Evolutionary conservation across 2,113 vertebrate species (phyloP).

Genomic region (Corapipo altera): DNA sequence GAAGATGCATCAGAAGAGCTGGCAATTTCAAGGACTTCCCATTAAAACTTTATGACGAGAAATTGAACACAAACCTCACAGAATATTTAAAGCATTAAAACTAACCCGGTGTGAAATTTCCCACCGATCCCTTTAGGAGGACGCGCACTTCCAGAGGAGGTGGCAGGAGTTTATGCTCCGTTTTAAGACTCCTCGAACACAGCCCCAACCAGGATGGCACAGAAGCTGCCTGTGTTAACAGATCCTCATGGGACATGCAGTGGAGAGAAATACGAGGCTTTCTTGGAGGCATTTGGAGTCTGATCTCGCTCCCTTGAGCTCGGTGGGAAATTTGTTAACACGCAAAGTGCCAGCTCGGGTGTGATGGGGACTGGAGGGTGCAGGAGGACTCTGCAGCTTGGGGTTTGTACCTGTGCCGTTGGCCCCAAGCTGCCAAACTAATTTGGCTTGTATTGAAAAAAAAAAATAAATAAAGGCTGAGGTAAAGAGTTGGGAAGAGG

Average conservation of each 20-base stretch:
- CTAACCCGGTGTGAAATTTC: conserved; percentile 52
- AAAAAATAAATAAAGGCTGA: not conserved
- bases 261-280: not conserved
- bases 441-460: not conserved
- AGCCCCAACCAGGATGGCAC: not conserved
- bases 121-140: not conserved
- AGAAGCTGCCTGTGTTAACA: not conserved
- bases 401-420: accelerated
- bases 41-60: conserved; percentile 63
- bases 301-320: not conserved
- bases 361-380: not conserved
- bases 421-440: not conserved
- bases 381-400: not conserved
- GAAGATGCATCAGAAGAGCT: conserved; percentile 8
- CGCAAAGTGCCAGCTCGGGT: accelerated
- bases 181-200: conserved; percentile 37
- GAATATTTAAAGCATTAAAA: conserved; percentile 55
- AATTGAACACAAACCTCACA: conserved; percentile 27
- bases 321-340: accelerated
- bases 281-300: not conserved
- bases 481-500: not conserved
- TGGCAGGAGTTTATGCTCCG: conserved; percentile 41
- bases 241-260: not conserved
- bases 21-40: conserved; percentile 33
- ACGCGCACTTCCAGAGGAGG: not conserved